Base-by-base conservation (phyloP, 2,888 invertebrate species). In the Oxycera nigricornis region DNA sequence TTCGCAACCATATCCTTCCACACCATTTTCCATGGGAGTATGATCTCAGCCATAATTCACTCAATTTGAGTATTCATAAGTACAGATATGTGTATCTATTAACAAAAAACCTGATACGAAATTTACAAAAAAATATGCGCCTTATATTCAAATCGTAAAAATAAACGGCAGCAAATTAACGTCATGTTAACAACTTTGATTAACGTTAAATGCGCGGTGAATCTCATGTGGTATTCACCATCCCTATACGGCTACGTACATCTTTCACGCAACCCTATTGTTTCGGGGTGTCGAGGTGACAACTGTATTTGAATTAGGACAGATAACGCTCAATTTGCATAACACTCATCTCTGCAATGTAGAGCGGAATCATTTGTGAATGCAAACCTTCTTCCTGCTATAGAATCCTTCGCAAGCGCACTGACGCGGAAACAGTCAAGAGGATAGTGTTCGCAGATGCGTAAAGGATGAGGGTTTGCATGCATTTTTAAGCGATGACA, bases 271-370 rank as follows among this genome's bases (percentile, higher is more conserved):
- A 24, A 31, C 14, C 30, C 55, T 17, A 70, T 70, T 70, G 55
- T 70, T 55, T 22, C 14, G 22, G 70, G 70, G 70, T 70, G 70
- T 70, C 55, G 20, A 31, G 26, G 22, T 55, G 70, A 70, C 70
- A 70, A 68, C 68, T 24, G 46, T 52, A 24, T 35, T 55, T 24
- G 22, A 50, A 46, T 68, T 30, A 52, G 70, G 30, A 70, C 24
- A 70, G 70, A 70, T 70, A 70, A 70, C 70, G 22, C 31, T 70
- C 55, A 70, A 70, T 70, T 70, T 70, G 70, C 70, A 70, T 70
- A 70, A 70, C 55, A 22, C 35, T 70, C 55, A 70, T 55, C 55
- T 7, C 22, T 20, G 46, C 6, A n/a, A 14, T 46, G 4, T 46
- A 46, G 46, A 7, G 3, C 46, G 46, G 46, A 46, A 46, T 14